A percentile compares a stretch with the other conserved stretches of the same genome.
phyloP scores from a whole-genome alignment of 1,140 invertebrate genomes.

The Oreohelix idahoensis region DNA sequence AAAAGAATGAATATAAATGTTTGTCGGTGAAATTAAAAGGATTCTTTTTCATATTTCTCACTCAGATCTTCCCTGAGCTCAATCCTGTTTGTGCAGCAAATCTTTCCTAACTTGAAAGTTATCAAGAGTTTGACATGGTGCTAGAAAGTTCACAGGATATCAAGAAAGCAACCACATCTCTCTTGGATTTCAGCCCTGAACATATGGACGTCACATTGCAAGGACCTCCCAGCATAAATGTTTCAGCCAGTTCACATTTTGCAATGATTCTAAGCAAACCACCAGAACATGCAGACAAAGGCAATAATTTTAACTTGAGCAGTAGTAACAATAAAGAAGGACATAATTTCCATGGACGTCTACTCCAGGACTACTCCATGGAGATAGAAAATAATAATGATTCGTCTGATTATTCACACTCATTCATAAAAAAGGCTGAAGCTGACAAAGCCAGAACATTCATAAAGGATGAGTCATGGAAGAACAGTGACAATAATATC shows the following conservation, averaged over 20 bases:
- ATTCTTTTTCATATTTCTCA: too few relatives aligned
- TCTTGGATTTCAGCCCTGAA: slow-evolving; percentile 34
- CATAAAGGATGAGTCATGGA: neutral
- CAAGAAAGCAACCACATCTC: slow-evolving; percentile 39
- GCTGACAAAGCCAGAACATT: neutral
- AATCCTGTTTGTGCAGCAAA: too few relatives aligned
- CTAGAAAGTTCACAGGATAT: slow-evolving; percentile 40
- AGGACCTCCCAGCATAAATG: slow-evolving; percentile 39
- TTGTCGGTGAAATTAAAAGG: too few relatives aligned
- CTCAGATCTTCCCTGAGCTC: too few relatives aligned
- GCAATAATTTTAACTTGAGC: neutral
- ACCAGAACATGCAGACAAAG: neutral
- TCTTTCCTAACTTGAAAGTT: neutral
- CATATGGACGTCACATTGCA: slow-evolving; percentile 37
- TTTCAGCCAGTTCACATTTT: slow-evolving; percentile 36
- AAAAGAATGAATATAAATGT: too few relatives aligned
- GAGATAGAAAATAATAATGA: neutral
- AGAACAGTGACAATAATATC: neutral
- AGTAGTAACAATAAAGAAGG: neutral
- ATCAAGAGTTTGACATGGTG: slow-evolving; percentile 47
- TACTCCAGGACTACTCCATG: neutral
- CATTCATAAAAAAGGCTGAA: neutral
- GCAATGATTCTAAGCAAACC: slow-evolving; percentile 28
- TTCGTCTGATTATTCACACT: neutral
- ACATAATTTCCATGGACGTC: neutral